phyloP scores from a whole-genome alignment of 1,140 invertebrate species.

The Popillia japonica region DNA sequence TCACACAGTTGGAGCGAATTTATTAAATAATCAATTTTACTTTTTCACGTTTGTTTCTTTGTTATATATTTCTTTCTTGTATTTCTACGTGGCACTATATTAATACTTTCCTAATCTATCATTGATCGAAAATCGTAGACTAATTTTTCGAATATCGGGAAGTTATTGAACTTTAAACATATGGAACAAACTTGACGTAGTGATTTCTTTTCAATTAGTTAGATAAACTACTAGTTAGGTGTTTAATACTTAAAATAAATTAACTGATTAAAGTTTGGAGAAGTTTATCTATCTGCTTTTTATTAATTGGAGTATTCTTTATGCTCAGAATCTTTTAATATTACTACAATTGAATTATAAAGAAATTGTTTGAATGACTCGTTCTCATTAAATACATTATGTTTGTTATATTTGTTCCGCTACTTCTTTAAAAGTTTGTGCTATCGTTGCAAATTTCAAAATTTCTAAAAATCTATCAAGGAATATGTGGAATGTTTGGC shows the following conservation, averaged over 20 bases:
- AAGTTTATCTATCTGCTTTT: neutral
- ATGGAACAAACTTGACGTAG: neutral
- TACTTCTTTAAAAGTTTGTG: conserved; percentile 8
- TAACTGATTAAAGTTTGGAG: neutral
- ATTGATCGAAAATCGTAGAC: neutral
- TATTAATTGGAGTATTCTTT: neutral
- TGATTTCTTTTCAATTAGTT: neutral
- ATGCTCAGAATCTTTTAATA: neutral
- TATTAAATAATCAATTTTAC: too few species aligned
- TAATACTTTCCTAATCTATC: neutral
- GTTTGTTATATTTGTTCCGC: neutral
- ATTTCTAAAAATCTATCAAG: conserved; percentile 62
- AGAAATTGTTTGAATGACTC: neutral
- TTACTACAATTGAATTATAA: neutral
- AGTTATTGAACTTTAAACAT: neutral
- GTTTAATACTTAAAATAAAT: neutral
- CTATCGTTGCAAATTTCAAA: neutral
- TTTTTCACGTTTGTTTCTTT: too few species aligned
- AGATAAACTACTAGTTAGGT: neutral
- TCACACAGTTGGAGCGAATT: too few species aligned
- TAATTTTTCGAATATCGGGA: neutral
- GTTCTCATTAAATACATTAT: neutral
- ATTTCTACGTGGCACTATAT: neutral
- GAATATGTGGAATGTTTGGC: conserved; percentile 97
- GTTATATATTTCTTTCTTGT: too few species aligned